These are phyloP conservation scores for Gallinago media DNA, from an alignment of 2,113 vertebrate genomes.

Conservation along the genomic window DNA sequence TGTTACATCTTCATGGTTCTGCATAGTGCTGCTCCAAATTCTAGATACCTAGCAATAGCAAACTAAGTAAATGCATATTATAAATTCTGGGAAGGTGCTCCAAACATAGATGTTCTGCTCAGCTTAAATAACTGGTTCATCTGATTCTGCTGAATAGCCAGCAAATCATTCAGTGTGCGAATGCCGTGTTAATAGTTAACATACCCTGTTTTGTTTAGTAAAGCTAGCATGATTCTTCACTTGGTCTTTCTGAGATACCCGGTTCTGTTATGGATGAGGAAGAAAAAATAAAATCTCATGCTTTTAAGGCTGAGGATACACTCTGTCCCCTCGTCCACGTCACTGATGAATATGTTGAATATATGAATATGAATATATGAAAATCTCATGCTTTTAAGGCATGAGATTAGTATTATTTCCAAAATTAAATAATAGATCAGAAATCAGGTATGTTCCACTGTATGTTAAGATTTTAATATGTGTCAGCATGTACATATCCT, in stretches of 20 bases:
- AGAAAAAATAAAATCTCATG: background rate
- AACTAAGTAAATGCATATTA: background rate
- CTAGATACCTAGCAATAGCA: background rate
- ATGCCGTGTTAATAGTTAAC: background rate
- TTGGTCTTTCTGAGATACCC: background rate
- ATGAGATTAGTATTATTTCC: background rate
- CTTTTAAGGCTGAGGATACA: background rate
- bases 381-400: background rate
- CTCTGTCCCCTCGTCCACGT: too few species aligned
- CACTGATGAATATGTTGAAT: too few species aligned
- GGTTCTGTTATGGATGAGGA: background rate
- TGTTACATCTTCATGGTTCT: background rate
- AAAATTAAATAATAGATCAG: background rate
- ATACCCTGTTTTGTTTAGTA: background rate
- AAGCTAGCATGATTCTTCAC: background rate
- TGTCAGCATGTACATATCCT: background rate
- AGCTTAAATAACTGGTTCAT: background rate
- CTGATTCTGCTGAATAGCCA: background rate
- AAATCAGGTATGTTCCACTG: background rate
- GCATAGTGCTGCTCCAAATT: background rate
- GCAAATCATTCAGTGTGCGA: rapidly evolving
- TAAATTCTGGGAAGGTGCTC: background rate
- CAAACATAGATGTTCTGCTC: background rate
- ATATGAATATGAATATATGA: too few species aligned
- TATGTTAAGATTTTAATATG: background rate